A percentile compares a stretch with the other conserved stretches of the same genome.
These are phyloP conservation scores for Pangasius krempfi DNA, from an alignment of 2,797 vertebrate species.

Conservation along the genomic window DNA sequence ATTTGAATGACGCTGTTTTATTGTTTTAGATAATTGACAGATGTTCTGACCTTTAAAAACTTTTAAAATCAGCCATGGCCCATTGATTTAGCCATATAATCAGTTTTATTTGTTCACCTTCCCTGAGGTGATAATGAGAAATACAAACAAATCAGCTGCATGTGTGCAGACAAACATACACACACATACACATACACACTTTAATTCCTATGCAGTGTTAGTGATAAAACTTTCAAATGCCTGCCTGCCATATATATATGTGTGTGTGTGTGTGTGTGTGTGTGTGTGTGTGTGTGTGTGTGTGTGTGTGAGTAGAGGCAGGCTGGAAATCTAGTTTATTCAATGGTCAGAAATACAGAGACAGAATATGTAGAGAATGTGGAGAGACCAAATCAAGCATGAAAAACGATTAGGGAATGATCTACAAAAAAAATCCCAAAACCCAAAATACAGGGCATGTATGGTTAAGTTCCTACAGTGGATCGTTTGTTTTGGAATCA, in stretches of 20 bases:
- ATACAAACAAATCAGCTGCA: conserved; percentile 32
- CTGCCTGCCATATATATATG: background rate
- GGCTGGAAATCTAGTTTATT: background rate
- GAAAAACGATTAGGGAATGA: background rate
- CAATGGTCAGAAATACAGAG: background rate
- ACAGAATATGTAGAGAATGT: background rate
- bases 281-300: background rate
- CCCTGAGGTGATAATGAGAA: conserved; percentile 40
- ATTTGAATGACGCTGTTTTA: conserved; percentile 5
- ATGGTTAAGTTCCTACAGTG: background rate
- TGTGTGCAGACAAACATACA: conserved; percentile 17
- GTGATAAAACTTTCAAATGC: conserved; percentile 54
- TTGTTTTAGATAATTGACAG: conserved; percentile 37
- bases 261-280: background rate
- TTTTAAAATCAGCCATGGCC: background rate
- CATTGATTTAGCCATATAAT: conserved; percentile 13
- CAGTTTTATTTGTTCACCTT: conserved; percentile 11
- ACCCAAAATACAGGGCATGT: background rate
- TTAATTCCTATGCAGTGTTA: conserved; percentile 1
- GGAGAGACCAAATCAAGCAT: background rate
- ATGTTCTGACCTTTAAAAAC: conserved; percentile 42
- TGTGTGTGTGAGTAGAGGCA: background rate
- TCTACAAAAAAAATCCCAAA: background rate
- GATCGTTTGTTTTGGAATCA: background rate
- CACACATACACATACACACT: background rate